phyloP scores from a whole-genome alignment of 2,888 invertebrate genomes.

The Sphinx pinastri region DNA sequence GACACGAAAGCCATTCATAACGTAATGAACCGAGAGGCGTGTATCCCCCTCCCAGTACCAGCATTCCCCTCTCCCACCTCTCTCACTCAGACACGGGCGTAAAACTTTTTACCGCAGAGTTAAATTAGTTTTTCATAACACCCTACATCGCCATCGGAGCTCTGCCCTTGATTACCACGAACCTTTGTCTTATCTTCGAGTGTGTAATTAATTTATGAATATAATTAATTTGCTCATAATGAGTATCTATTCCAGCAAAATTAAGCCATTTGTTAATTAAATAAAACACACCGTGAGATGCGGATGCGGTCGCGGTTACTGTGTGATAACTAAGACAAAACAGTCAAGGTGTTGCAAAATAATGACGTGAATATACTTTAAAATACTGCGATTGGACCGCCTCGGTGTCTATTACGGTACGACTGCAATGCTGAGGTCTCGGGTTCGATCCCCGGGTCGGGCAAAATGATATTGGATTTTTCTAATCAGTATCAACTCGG shows the following conservation, averaged over 20 bases:
- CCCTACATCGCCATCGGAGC: conserved; percentile 54
- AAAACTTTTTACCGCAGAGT: conserved; percentile 31
- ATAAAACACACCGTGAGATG: conserved; percentile 29
- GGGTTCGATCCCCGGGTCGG: too few species aligned
- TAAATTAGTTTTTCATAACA: conserved; percentile 67
- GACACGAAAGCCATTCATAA: conserved; percentile 42
- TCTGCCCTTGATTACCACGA: conserved; percentile 46
- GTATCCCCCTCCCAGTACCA: background rate
- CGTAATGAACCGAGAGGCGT: conserved; percentile 38
- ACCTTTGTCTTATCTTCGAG: conserved; percentile 49
- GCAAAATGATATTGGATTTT: too few species aligned
- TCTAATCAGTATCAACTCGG: too few species aligned
- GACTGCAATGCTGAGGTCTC: too few species aligned
- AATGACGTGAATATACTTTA: too few species aligned
- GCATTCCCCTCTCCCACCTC: background rate
- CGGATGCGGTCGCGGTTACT: background rate
- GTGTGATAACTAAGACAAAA: background rate
- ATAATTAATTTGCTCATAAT: conserved; percentile 70
- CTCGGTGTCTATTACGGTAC: too few species aligned
- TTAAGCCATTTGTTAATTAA: conserved; percentile 44
- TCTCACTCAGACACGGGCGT: conserved; percentile 4
- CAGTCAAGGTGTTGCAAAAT: background rate
- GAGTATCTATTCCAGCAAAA: conserved; percentile 39
- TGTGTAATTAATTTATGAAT: conserved; percentile 70
- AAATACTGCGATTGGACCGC: too few species aligned